Conservation (phyloP, 2,888 invertebrate genomes). For the Oithona nana region DNA sequence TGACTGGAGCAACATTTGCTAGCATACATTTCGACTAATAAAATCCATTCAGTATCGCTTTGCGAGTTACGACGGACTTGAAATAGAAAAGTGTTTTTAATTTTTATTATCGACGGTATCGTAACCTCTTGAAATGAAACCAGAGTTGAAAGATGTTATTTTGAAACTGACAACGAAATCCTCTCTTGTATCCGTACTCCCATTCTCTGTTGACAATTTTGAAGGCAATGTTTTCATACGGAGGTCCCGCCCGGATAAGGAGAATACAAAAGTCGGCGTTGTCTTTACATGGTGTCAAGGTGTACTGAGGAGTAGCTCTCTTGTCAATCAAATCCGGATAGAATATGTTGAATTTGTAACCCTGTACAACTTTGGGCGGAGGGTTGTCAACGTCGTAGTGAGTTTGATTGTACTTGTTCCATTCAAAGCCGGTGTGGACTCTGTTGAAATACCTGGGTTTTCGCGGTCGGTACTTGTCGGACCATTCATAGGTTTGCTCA, state of each 20-base stretch:
- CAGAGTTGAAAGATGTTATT: conserved; percentile 98
- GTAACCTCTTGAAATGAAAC: conserved; percentile 97
- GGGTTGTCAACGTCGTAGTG: conserved; percentile 99
- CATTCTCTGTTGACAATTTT: conserved; percentile 97
- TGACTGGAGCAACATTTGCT: too few species aligned
- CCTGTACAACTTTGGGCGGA: conserved; percentile 98
- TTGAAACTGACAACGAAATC: conserved; percentile 96
- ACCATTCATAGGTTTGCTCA: conserved; percentile 80
- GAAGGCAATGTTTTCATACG: conserved; percentile 97
- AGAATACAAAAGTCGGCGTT: conserved; percentile 68
- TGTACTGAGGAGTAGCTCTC: conserved; percentile 74
- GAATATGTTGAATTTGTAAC: conserved; percentile 99
- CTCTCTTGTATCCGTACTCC: conserved; percentile 96
- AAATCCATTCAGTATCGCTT: too few species aligned
- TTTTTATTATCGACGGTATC: conserved; percentile 48
- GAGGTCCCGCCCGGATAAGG: conserved; percentile 91
- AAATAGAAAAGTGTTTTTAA: background rate
- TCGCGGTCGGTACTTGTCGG: conserved; percentile 90
- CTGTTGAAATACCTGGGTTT: conserved; percentile 57
- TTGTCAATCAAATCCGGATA: conserved; percentile 97
- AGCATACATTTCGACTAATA: too few species aligned
- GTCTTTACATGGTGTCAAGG: conserved; percentile 34
- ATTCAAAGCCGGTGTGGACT: conserved; percentile 92
- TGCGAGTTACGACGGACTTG: too few species aligned
- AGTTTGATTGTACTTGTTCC: conserved; percentile 99